These are phyloP conservation scores for Ctenopoma kingsleyae DNA, from an alignment of 2,797 vertebrate genomes.

Conservation along the genomic window DNA sequence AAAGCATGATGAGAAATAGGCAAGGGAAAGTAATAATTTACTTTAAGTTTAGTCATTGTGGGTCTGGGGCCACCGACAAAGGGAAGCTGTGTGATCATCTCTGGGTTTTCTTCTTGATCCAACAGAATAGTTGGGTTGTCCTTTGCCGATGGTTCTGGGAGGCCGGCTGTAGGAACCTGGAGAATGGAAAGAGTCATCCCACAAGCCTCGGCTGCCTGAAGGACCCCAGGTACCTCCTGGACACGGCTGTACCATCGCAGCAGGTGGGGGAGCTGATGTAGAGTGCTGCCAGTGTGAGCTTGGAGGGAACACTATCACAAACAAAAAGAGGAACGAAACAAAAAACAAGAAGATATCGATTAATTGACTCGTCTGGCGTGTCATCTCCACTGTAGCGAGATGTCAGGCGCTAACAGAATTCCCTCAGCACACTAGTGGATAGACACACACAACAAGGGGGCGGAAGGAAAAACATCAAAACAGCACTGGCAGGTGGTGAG, in stretches of 20 bases:
- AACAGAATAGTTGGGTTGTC: constrained; percentile 7
- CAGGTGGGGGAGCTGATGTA: constrained; percentile 87
- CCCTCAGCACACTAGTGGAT: constrained; percentile 48
- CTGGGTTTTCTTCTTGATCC: constrained; percentile 70
- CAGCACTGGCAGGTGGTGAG: constrained; percentile 24
- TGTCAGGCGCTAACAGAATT: constrained; percentile 47
- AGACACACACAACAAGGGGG: constrained; percentile 29
- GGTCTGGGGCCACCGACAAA: constrained; percentile 96
- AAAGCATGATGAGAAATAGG: constrained; percentile 29
- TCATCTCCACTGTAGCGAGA: constrained; percentile 54
- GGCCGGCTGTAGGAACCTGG: constrained; percentile 9
- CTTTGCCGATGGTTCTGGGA: constrained; percentile 28
- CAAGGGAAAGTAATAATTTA: constrained; percentile 77
- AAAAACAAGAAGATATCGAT: constrained; percentile 48
- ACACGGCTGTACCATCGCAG: constrained; percentile 90
- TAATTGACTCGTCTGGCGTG: constrained; percentile 58
- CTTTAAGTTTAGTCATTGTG: constrained; percentile 95
- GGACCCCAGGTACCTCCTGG: constrained; percentile 90
- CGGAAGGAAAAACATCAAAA: constrained; percentile 46
- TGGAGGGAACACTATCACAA: constrained; percentile 84
- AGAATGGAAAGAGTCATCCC: constrained; percentile 83
- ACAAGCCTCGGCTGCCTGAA: constrained; percentile 86
- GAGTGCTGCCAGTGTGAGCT: constrained; percentile 65
- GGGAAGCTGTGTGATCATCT: constrained; percentile 70
- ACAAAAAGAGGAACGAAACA: constrained; percentile 20